Evolutionary conservation across 2,113 vertebrate genomes (phyloP).

Genomic region (Tachuris rubrigastra): DNA sequence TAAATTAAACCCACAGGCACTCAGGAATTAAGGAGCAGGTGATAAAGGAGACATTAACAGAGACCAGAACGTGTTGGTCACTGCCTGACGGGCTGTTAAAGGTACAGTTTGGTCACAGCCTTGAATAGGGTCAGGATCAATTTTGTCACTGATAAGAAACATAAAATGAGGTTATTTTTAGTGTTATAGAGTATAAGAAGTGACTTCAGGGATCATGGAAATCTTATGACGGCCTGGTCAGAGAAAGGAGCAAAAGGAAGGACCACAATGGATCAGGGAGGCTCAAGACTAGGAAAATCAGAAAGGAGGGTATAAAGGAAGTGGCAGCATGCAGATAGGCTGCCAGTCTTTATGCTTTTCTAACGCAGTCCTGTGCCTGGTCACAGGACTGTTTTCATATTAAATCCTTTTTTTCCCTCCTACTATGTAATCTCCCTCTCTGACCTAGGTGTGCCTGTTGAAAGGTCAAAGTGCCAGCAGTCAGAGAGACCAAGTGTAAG

Average conservation of each 20-base stretch:
- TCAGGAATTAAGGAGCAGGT: background rate
- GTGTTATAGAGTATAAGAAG: background rate
- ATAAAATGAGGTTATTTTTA: background rate
- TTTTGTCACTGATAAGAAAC: background rate
- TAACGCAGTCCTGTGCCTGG: background rate
- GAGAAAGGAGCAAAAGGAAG: background rate
- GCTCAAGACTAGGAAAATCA: background rate
- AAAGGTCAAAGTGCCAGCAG: background rate
- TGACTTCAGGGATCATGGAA: background rate
- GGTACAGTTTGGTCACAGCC: background rate
- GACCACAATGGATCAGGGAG: background rate
- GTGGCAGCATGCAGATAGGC: background rate
- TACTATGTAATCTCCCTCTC: background rate
- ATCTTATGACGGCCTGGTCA: background rate
- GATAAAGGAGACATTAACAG: background rate
- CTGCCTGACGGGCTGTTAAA: background rate
- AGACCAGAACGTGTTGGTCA: background rate
- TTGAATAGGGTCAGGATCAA: background rate
- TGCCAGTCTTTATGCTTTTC: fast-evolving
- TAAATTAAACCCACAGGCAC: background rate
- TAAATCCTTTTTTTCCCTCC: background rate
- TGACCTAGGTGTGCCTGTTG: background rate
- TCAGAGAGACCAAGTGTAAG: background rate
- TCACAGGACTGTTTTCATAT: background rate
- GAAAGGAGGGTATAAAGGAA: background rate